phyloP scores from a whole-genome alignment of 2,797 vertebrate species.

The Acropternis orthonyx region DNA sequence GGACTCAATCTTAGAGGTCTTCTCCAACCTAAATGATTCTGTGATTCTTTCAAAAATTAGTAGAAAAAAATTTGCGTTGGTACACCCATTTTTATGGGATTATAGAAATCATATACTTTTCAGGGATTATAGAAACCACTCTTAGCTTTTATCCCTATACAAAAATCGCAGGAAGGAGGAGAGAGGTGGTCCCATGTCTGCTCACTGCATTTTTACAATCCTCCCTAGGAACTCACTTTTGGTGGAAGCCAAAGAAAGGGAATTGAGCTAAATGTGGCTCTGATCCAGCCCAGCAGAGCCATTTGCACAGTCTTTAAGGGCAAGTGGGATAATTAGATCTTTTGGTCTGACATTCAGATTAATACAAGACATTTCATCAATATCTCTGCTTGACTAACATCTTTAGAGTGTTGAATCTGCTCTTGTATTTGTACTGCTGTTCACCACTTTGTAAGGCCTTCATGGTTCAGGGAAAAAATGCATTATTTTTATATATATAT shows the following conservation, averaged over 20 bases:
- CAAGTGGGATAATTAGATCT: background rate
- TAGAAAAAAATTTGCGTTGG: background rate
- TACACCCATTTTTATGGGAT: background rate
- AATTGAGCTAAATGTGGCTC: background rate
- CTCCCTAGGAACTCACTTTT: background rate
- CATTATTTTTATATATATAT: background rate
- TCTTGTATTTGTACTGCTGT: background rate
- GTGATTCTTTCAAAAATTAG: background rate
- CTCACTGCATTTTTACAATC: background rate
- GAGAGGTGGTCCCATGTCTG: background rate
- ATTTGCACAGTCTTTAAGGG: background rate
- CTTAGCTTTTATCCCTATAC: rapidly evolving
- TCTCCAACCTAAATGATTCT: background rate
- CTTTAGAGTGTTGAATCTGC: background rate
- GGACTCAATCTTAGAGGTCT: background rate
- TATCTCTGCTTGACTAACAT: background rate
- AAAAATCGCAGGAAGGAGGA: background rate
- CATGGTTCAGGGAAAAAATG: background rate
- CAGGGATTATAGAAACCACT: background rate
- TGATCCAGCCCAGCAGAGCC: background rate
- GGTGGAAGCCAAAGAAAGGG: background rate
- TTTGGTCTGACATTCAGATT: background rate
- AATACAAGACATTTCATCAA: background rate
- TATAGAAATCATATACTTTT: background rate
- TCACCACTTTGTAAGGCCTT: background rate